A percentile compares a stretch with the other conserved stretches of the same genome.
Evolutionary conservation across 2,888 invertebrate species (phyloP).

Genomic region (Tryphoninae sp.): DNA sequence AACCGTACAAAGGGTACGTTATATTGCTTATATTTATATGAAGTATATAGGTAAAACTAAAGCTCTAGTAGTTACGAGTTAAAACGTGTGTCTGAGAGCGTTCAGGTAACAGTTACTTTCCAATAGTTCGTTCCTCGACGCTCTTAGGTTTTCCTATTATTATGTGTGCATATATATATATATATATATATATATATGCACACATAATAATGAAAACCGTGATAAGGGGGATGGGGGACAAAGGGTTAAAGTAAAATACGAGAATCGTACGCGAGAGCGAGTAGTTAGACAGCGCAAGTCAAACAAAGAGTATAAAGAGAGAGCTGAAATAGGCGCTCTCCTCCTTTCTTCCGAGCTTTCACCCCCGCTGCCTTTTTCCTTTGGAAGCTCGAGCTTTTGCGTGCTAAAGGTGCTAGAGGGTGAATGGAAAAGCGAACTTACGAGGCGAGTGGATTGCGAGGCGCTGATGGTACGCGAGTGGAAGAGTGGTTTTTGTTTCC

Average conservation of each 20-base stretch:
- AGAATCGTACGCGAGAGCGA: conserved; percentile 50
- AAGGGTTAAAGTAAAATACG: conserved; percentile 66
- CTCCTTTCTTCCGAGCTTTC: conserved; percentile 47
- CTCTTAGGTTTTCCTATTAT: not conserved
- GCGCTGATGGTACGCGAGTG: conserved; percentile 57
- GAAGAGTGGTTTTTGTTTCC: conserved; percentile 48
- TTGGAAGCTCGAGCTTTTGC: conserved; percentile 56
- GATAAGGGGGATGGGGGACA: not conserved
- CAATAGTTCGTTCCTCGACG: conserved; percentile 55
- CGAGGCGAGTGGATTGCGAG: conserved; percentile 54
- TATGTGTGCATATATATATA: too few species aligned
- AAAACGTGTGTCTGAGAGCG: conserved; percentile 39
- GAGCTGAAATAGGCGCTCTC: conserved; percentile 44
- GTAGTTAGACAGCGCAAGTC: conserved; percentile 64
- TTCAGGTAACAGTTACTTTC: conserved; percentile 55
- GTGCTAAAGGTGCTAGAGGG: conserved; percentile 35
- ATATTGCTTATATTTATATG: conserved; percentile 1
- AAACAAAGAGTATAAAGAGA: conserved; percentile 64
- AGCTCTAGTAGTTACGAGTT: not conserved
- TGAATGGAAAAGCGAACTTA: conserved; percentile 42
- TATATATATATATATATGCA: conserved; percentile 1
- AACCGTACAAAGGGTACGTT: not conserved
- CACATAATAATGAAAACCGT: not conserved
- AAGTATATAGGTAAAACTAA: not conserved
- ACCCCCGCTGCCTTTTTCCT: conserved; percentile 33